Base-by-base conservation (phyloP, 1,140 invertebrate species). In the Batillaria attramentaria region DNA sequence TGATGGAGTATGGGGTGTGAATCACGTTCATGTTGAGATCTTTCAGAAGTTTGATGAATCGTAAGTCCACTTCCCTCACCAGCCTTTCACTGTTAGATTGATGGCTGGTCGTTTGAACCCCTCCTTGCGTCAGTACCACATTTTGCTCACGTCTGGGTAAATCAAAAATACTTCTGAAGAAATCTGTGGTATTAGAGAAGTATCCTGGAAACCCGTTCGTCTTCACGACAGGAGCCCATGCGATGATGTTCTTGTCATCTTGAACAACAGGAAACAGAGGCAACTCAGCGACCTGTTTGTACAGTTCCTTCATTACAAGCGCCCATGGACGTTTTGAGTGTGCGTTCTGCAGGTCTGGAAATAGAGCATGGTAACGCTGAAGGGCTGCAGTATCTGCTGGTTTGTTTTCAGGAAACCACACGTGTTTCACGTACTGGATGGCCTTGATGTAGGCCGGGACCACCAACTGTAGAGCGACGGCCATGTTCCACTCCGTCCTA, bases 401-500 rank as follows among this genome's bases (percentile, higher is more conserved):
- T 46, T 46, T 39, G 60, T 62, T 54, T 13, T 57, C 50, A 50
- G 60, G 28, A 18, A 74, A 68, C 10, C 80, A 33, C 10, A 31
- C 43, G 13, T 35, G 10, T 42, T 80, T 81, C 28, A 82, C 50
- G 4, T 24, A 41, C 24, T 83, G 41, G 0, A 89, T 31, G 6
- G 80, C 65, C 33, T 41, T 77, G 0, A 83, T 66, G 77, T 88
- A 89, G 0, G 84, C 83, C 66, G 83, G 83, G 31, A 84, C 79
- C 43, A 89, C 83, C 0, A 86, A 81, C 28, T 86, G 66, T 31
- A 77, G n/a, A 1, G 86, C 42, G 16, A 90, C 66, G 28, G 69
- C 24, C 16, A 78, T 66, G 78, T 90, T 90, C 89, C 89, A 90
- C 16, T 82, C 68, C 46, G 81, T 82, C 66, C 78, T 83, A 16